Conservation (phyloP, 2,113 vertebrate genomes). For the Myotis yumanensis region DNA sequence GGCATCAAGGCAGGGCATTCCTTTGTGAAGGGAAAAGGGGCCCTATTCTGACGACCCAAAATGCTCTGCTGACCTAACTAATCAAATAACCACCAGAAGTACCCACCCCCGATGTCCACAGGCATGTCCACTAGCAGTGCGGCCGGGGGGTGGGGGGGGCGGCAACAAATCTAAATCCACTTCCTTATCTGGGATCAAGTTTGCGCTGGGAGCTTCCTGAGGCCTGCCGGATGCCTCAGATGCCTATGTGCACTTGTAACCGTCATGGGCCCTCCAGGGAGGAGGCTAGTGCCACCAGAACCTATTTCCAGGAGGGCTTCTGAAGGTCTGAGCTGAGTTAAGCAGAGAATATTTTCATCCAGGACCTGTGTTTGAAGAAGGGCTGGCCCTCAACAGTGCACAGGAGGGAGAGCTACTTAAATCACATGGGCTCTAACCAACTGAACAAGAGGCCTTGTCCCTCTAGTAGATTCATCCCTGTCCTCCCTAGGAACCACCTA, state of each 20-base stretch:
- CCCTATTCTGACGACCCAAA: neutral
- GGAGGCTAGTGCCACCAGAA: neutral
- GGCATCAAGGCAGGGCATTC: neutral
- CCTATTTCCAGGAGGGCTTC: neutral
- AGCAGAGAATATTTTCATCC: neutral
- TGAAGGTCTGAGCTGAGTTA: neutral
- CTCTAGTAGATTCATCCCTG: neutral
- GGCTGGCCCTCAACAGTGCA: neutral
- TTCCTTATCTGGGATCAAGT: neutral
- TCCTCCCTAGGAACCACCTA: neutral
- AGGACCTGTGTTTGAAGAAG: neutral
- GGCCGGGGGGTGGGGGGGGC: neutral
- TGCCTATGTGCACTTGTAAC: neutral
- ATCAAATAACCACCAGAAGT: neutral
- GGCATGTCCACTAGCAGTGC: neutral
- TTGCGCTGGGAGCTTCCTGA: neutral
- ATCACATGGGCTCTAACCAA: neutral
- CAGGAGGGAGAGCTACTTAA: neutral
- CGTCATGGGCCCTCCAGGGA: neutral
- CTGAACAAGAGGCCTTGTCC: neutral
- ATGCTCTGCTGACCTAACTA: neutral
- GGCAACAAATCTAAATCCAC: neutral
- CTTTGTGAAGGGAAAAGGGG: neutral
- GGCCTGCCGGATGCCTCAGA: neutral
- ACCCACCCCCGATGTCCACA: neutral